phyloP scores from a whole-genome alignment of 2,113 vertebrate genomes.

The Fukomys damarensis region DNA sequence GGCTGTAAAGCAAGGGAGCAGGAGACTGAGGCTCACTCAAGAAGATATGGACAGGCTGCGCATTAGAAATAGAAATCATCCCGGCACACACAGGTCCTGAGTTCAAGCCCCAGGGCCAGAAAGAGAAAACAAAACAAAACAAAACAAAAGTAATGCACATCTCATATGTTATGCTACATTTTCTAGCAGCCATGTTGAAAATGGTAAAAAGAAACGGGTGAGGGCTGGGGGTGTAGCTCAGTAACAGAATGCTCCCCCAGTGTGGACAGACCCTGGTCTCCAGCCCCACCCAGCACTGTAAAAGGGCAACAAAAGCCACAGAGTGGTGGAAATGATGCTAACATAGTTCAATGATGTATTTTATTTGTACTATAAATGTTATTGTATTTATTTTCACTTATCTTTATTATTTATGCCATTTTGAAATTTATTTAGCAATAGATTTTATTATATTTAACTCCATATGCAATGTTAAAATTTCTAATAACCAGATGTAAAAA shows the following conservation, averaged over 20 bases:
- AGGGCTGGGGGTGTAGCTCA: background rate
- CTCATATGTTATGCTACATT: accelerated
- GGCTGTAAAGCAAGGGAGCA: background rate
- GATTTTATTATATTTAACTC: background rate
- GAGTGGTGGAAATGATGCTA: background rate
- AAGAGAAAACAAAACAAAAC: no score
- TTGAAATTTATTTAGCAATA: background rate
- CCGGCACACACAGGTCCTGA: background rate
- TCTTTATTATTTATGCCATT: background rate
- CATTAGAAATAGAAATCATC: background rate
- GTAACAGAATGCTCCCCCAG: background rate
- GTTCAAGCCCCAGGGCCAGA: background rate
- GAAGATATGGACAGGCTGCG: no score
- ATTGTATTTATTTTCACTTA: background rate
- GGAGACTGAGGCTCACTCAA: background rate
- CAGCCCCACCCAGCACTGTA: background rate
- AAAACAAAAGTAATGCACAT: background rate
- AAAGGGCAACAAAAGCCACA: background rate
- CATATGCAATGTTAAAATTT: background rate
- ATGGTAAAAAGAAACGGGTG: background rate
- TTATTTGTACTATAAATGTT: background rate
- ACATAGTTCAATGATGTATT: background rate
- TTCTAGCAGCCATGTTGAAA: background rate
- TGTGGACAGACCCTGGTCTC: background rate
- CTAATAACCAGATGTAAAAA: background rate